Evolutionary conservation across 35 echinoderm and acorn worm genomes (phyloP), one percentile per base, ranked within the genome.

Genomic region (Apostichopus parvimensis): DNA sequence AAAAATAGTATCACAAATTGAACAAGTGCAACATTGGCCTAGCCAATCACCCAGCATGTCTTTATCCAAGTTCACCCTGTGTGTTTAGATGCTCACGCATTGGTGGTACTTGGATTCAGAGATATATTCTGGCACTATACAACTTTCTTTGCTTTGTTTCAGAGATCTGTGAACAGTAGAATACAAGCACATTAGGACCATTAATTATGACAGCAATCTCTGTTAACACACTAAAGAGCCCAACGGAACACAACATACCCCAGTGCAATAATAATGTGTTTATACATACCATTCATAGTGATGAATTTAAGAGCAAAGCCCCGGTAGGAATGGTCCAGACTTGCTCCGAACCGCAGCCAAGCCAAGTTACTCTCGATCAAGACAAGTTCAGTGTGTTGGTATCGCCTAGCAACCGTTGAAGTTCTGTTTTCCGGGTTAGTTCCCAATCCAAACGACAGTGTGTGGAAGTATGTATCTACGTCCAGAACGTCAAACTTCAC

Each of bases 311-410:
- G 34, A 23, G 55, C 79, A 88, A 88, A 88, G 9, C 86, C 86
- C 4, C 6, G 5, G 86, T 88, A 72, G 52, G 6, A 4, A 25
- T 21, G 2, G 5, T 75, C 68, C 14, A 21, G n/a, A 73, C 23
- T 88, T 52, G 86, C 60, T 54, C 64, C 86, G 54, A 88, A 65
- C 10, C 64, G 25, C 25, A 88, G 58, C 86, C 86, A 88, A 28
- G 56, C 86, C 72, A 54, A 14, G 18, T 72, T 45, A 18, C 23
- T 9, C 26, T 88, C 64, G 4, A 88, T 15, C 1, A 88, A 12
- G 8, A 88, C 64, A 14, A 88, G 23, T 17, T 34, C 11, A 1
- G 62, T 45, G 14, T 88, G 21, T 52, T 68, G 56, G 57, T 68
- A 88, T 54, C 58, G 34, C 25, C 25, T 88, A 12, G 28, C 64